Base-by-base conservation (phyloP, 2,113 vertebrate genomes). In the Thomomys bottae region DNA sequence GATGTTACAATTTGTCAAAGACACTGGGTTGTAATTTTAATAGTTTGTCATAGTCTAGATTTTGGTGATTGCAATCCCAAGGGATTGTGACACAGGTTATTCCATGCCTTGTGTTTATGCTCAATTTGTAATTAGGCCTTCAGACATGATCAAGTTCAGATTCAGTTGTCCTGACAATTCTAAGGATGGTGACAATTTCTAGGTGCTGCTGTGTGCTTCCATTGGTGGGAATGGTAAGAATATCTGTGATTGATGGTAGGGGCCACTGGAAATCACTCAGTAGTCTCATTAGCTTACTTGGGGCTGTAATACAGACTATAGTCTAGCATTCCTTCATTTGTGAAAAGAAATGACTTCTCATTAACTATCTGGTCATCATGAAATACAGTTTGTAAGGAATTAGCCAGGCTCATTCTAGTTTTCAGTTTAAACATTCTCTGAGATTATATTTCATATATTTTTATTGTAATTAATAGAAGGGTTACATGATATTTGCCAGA, bases 11-110 rank as follows among this genome's bases (percentile, higher is more conserved):
- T 54, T 59, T 42, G 81, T 45, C 45, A n/a, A 73, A 90, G 12
- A 88, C 57, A 83, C 10, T 70, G 40, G 45, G 17, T 30, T 66
- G 4, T n/a, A 88, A 49, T 79, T 94, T n/a, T 32, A 83, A 9
- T 0, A 64, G 49, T 70, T 24, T 68, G 30, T 88, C 42, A 2
- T 71, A 12, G 78, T 26, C 68, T 40, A 18, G 54, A 75, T 49
- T 88, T 88, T 88, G 34, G 61, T 88, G 75, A 94, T 21, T 91
- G 2, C 23, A 87, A 92, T 67, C 24, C 38, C 45, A 75, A 59
- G 36, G 3, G 40, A 17, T 42, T 66, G 8, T 40, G 34, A 38
- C 81, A 81, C 24, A 77, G 28, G 45, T 63, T 71, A 40, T n/a
- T 85, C 57, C 24, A 2, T 67, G 12, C 36, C 45, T 63, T 66